Percentiles rank a stretch among this genome's conserved stretches.
Conservation (phyloP, 2,113 vertebrate genomes). For the Isichthys henryi region DNA sequence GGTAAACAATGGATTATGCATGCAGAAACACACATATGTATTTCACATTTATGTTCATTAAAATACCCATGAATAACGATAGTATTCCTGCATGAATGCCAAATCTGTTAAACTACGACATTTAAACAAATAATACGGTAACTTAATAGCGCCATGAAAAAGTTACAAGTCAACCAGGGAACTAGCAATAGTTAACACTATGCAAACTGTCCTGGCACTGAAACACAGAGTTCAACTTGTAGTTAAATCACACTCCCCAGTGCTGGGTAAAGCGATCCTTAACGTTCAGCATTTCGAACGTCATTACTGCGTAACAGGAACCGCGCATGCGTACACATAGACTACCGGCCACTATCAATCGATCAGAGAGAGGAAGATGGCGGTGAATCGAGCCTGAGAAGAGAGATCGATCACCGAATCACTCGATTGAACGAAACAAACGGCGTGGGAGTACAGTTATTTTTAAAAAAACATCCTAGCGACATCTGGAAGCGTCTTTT, state of each 20-base stretch:
- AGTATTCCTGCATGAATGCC: background rate
- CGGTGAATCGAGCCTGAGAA: constrained; percentile 43
- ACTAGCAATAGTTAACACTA: background rate
- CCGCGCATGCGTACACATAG: constrained; percentile 27
- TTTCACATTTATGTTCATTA: background rate
- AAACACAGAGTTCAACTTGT: background rate
- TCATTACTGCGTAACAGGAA: background rate
- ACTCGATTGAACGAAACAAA: constrained; percentile 57
- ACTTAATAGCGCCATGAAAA: background rate
- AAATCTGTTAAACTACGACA: background rate
- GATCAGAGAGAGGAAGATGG: constrained; percentile 73
- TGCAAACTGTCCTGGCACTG: background rate
- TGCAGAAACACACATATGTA: background rate
- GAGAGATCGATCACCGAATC: constrained; percentile 66
- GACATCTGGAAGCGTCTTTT: background rate
- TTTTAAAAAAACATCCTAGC: background rate
- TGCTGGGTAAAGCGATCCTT: constrained; percentile 12
- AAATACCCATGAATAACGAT: background rate
- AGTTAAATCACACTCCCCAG: background rate
- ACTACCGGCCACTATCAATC: constrained; percentile 66
- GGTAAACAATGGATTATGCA: background rate
- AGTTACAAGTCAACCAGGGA: background rate
- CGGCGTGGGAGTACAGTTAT: constrained; percentile 25
- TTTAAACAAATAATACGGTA: background rate
- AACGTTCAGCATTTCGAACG: background rate